These are phyloP conservation scores for Oreochromis mossambicus DNA, from an alignment of 2,797 vertebrate species.

Conservation along the genomic window DNA sequence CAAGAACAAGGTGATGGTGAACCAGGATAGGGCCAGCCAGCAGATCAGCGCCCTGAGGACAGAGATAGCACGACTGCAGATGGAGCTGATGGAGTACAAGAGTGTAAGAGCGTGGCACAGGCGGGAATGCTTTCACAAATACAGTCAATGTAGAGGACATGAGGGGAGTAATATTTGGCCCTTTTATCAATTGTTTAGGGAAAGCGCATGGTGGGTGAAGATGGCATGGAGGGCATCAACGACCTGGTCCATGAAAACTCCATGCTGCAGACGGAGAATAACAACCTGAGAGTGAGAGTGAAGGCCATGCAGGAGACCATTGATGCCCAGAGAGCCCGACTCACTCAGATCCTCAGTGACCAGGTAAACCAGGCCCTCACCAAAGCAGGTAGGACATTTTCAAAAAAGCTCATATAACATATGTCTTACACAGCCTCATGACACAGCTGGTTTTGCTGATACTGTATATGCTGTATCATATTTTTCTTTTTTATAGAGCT, in stretches of 20 bases:
- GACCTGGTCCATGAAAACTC: constrained; percentile 97
- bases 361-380: constrained; percentile 87
- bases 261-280: constrained; percentile 96
- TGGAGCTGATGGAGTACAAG: constrained; percentile 97
- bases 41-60: constrained; percentile 92
- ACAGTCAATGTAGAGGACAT: accelerated
- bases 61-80: constrained; percentile 93
- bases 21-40: constrained; percentile 94
- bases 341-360: constrained; percentile 89
- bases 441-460: background rate
- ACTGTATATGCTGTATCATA: background rate
- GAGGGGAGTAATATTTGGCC: background rate
- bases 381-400: constrained; percentile 78
- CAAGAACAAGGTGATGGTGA: constrained; percentile 96
- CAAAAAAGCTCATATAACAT: accelerated
- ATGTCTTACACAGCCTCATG: accelerated
- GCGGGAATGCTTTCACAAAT: background rate
- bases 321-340: constrained; percentile 83
- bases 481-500: background rate
- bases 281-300: constrained; percentile 90
- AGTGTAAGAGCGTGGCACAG: constrained; percentile 74
- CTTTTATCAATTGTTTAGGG: constrained; percentile 69
- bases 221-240: constrained; percentile 93
- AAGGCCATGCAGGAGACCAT: constrained; percentile 98
- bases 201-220: constrained; percentile 92